Evolutionary conservation across 2,888 invertebrate genomes (phyloP).

Genomic region (Calliopum simillimum): DNA sequence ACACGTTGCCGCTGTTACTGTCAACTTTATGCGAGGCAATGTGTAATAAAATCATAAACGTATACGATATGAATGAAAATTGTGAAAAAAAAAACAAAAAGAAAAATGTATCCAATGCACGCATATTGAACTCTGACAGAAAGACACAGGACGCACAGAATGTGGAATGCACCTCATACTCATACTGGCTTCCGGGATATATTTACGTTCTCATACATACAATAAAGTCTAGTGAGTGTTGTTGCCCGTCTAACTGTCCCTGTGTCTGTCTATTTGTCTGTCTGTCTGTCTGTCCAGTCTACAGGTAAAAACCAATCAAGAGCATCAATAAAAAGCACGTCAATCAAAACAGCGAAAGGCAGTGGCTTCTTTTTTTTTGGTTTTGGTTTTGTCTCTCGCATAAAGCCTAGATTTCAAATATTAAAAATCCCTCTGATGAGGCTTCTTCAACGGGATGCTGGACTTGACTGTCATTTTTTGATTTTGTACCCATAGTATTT

Average conservation of each 20-base stretch:
- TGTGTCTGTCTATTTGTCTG: background rate
- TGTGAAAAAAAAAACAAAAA: background rate
- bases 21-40: too few species aligned
- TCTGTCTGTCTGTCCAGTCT: conserved; percentile 16
- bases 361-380: background rate
- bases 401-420: background rate
- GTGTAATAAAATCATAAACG: conserved; percentile 18
- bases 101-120: conserved; percentile 5
- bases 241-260: background rate
- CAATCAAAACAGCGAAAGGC: conserved; percentile 56
- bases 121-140: conserved; percentile 22
- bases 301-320: conserved; percentile 67
- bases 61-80: background rate
- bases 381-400: background rate
- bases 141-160: background rate
- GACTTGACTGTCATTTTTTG: background rate
- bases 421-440: background rate
- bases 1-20: background rate
- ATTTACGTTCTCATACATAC: background rate
- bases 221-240: background rate
- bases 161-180: background rate
- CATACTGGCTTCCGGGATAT: background rate
- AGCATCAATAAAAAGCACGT: conserved; percentile 67
- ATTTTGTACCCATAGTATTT: background rate
- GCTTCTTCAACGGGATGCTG: background rate